Base-by-base conservation (phyloP, 1,140 invertebrate species). In the Anastrepha ludens region DNA sequence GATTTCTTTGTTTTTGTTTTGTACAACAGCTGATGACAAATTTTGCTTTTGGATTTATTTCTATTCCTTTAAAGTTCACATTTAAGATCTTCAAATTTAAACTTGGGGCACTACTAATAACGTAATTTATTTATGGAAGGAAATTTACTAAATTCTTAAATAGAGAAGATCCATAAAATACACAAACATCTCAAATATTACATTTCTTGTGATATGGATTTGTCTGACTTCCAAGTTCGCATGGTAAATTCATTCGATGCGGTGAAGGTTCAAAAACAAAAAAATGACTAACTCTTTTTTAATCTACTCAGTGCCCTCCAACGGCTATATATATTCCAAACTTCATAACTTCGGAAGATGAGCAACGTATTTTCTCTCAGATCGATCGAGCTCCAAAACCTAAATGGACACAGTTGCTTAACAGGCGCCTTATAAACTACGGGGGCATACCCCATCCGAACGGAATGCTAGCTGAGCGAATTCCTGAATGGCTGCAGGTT, bases 401-500 rank as follows among this genome's bases (percentile, higher is more conserved):
- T 59, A 99, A 99, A 94, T 99, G 99, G 99, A 98, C 97, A 5
- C 97, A 98, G 92, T 94, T 99, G 50, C 96, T 96, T 39, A 97
- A 99, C 93, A 94, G 99, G 17, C 95, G 98, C 89, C 94, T 99
- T 13, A 98, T 99, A 94, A 99, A 99, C 93, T 99, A 98, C 96
- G 99, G 99, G 90, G 98, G 98, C 0, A 94, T 98, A 65, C 98
- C 98, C 6, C 98, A 98, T 93, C 94, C 95, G 2, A 98, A 98
- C 92, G 98, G 98, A 87, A 99, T 99, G 98, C 96, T 99, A 89
- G 95, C 96, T n/a, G 98, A 99, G 94, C 93, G 95, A 89, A 96
- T 99, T 89, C 98, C 98, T 39, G 89, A 93, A 88, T 99, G 98
- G 98, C 94, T 99, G 3, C 93, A 96, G 89, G 93, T 90, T 9